Conservation (phyloP, 2,113 vertebrate genomes). For the Microcebus lehilahytsara region DNA sequence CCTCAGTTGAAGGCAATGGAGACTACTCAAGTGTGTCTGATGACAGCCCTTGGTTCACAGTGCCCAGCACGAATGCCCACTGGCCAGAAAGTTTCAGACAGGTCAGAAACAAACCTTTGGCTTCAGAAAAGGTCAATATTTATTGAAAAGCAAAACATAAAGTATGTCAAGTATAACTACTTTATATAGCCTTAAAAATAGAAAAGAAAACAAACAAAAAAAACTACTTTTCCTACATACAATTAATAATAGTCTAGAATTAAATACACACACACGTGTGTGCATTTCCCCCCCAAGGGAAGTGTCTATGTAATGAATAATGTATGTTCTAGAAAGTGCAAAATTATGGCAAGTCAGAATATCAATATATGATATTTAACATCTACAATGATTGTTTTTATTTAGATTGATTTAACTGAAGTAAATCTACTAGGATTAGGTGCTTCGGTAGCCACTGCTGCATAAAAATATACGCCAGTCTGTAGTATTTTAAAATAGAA, state of each 20-base stretch:
- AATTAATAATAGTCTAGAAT: not conserved
- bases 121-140: not conserved
- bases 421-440: not conserved
- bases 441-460: not conserved
- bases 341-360: not conserved
- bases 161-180: not conserved
- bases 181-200: conserved; percentile 17
- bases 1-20: not conserved
- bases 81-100: not conserved
- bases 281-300: not conserved
- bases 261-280: not conserved
- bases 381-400: not conserved
- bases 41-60: not conserved
- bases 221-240: not conserved
- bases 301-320: not conserved
- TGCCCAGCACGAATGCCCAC: not conserved
- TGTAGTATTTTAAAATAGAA: not conserved
- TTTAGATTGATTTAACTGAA: not conserved
- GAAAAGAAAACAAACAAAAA: not conserved
- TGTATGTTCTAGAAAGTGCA: not conserved
- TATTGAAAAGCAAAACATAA: not conserved
- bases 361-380: not conserved
- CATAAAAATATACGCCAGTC: not conserved
- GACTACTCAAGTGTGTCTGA: conserved; percentile 6
- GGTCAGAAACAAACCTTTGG: not conserved